Evolutionary conservation across 2,888 invertebrate genomes (phyloP).

Genomic region (Odontothrips loti): DNA sequence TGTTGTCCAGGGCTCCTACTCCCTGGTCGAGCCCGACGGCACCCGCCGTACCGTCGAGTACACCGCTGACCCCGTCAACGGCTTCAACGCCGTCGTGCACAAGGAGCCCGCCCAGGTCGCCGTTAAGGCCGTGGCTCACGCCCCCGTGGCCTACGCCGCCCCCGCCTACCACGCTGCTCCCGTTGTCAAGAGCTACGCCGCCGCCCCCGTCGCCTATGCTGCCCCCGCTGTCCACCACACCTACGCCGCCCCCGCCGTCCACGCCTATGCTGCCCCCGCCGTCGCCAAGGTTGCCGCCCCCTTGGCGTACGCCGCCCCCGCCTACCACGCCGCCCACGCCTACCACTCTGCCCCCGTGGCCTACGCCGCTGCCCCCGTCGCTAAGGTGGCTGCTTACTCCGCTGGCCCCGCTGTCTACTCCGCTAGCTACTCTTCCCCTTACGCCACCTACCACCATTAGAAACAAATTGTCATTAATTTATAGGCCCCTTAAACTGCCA

Average conservation of each 20-base stretch:
- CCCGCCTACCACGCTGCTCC: constrained; percentile 7
- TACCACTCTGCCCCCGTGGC: constrained; percentile 39
- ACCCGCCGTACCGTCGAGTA: constrained; percentile 5
- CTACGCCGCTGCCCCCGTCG: constrained; percentile 46
- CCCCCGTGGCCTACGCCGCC: neutral
- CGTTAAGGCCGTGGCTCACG: neutral
- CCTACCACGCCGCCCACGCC: constrained; percentile 33
- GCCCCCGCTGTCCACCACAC: neutral
- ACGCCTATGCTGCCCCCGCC: neutral
- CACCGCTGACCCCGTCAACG: constrained; percentile 23
- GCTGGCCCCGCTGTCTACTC: constrained; percentile 51
- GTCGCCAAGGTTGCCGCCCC: neutral
- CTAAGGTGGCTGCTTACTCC: constrained; percentile 47
- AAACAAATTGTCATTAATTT: neutral
- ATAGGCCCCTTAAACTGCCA: constrained; percentile 47
- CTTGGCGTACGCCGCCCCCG: neutral
- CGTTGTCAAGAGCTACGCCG: neutral
- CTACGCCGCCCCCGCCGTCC: neutral
- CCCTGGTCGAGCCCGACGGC: constrained; percentile 13
- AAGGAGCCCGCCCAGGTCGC: neutral
- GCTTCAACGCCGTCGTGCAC: constrained; percentile 14
- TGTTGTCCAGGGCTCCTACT: constrained; percentile 12
- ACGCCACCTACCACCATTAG: constrained; percentile 45
- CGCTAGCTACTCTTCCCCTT: constrained; percentile 53
- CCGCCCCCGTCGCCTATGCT: neutral